Percentiles rank a stretch among this genome's conserved stretches.
phyloP scores from a whole-genome alignment of 1,140 invertebrate genomes.

The Micrasema longulum region DNA sequence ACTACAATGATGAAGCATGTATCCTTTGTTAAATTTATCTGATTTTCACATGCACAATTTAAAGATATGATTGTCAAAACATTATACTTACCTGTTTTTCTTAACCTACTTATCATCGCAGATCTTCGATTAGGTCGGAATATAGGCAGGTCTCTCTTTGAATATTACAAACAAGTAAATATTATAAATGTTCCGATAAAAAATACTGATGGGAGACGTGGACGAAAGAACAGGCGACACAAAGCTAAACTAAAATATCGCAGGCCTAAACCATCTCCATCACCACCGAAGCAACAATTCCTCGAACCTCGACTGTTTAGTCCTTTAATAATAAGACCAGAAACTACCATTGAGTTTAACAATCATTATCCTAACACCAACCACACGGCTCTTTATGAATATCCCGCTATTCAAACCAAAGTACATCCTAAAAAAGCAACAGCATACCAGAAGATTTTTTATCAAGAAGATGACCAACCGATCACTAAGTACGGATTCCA shows the following conservation, averaged over 20 bases:
- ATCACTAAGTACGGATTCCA: slow-evolving; percentile 12
- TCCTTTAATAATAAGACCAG: slow-evolving; percentile 44
- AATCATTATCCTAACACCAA: slow-evolving; percentile 3
- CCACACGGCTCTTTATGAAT: slow-evolving; percentile 41
- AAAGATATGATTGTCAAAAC: neutral
- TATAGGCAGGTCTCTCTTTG: slow-evolving; percentile 50
- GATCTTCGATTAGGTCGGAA: slow-evolving; percentile 51
- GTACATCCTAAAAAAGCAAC: slow-evolving; percentile 30
- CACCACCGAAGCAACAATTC: slow-evolving; percentile 32
- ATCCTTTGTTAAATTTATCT: slow-evolving; percentile 72
- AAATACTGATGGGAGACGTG: slow-evolving; percentile 37
- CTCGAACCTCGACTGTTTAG: slow-evolving; percentile 47
- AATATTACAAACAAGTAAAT: slow-evolving; percentile 52
- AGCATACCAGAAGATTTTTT: slow-evolving; percentile 36
- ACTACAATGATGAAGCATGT: slow-evolving; percentile 93
- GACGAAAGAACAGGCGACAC: slow-evolving; percentile 32
- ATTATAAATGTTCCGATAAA: slow-evolving; percentile 40
- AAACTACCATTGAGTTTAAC: slow-evolving; percentile 9
- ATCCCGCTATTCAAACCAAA: slow-evolving; percentile 39
- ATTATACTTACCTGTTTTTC: neutral
- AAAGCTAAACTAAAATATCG: slow-evolving; percentile 45
- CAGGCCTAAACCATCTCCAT: slow-evolving; percentile 38
- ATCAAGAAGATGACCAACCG: slow-evolving; percentile 37
- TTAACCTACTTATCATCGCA: slow-evolving; percentile 25
- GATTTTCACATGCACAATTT: slow-evolving; percentile 3